Conservation (phyloP, 2,113 vertebrate species). For the Gobiocypris rarus region DNA sequence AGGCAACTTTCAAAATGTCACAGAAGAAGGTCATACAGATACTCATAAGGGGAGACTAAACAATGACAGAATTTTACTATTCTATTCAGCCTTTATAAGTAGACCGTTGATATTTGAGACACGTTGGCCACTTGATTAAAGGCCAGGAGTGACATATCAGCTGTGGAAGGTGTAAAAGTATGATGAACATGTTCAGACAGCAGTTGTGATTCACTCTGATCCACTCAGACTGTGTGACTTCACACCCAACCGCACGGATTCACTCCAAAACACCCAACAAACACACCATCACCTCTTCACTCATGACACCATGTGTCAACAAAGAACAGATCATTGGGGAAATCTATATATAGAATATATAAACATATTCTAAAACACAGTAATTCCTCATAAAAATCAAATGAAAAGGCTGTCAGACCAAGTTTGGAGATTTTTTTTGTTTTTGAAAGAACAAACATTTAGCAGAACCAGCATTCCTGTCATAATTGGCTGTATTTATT, state of each 20-base stretch:
- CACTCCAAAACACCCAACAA: constrained; percentile 7
- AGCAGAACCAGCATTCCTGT: too few species aligned
- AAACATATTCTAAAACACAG: not conserved
- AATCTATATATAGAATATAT: not conserved
- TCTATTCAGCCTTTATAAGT: too few species aligned
- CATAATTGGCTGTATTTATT: too few species aligned
- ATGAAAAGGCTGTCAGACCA: not conserved
- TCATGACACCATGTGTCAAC: constrained; percentile 7
- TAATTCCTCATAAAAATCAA: not conserved
- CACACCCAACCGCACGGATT: constrained; percentile 4
- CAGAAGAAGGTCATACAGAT: not conserved
- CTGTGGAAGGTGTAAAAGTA: constrained; percentile 58
- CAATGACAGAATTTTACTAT: not conserved
- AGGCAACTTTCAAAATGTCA: not conserved
- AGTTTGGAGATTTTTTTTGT: too few species aligned
- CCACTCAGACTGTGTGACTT: constrained; percentile 25
- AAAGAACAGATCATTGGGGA: not conserved
- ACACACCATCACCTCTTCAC: constrained; percentile 3
- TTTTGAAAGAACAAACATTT: too few species aligned
- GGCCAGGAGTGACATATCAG: constrained; percentile 59
- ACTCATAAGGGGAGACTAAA: not conserved
- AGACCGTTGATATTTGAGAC: constrained; percentile 38
- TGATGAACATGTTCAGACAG: constrained; percentile 62
- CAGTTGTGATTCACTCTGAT: constrained; percentile 54
- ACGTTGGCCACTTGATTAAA: constrained; percentile 49